Percentiles rank a stretch among this genome's conserved stretches.
Evolutionary conservation across 2,113 vertebrate genomes (phyloP).

Genomic region (Pseudopipra pipra): DNA sequence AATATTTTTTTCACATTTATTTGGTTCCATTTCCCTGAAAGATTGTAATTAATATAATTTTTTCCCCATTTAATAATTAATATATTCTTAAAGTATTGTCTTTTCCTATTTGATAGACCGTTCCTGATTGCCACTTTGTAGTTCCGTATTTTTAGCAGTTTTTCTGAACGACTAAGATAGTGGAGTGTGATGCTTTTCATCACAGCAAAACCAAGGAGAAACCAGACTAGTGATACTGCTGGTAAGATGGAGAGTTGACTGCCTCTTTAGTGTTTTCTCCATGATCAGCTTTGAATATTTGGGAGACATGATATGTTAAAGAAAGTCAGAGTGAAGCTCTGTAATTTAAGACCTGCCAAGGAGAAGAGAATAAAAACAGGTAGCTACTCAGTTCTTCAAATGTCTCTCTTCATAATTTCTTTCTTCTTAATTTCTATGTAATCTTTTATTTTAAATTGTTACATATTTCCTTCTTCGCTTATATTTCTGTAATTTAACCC

Average conservation of each 20-base stretch:
- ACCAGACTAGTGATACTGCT: background rate
- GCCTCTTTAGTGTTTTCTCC: background rate
- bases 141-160: background rate
- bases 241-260: background rate
- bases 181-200: background rate
- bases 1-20: background rate
- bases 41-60: background rate
- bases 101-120: background rate
- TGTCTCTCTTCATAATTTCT: background rate
- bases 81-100: background rate
- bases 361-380: accelerated
- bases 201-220: background rate
- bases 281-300: background rate
- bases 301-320: background rate
- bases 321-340: background rate
- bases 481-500: background rate
- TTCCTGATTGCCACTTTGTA: background rate
- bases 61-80: background rate
- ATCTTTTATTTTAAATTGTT: background rate
- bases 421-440: background rate
- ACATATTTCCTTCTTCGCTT: background rate
- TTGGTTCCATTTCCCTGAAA: background rate
- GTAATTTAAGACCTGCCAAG: background rate
- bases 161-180: background rate
- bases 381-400: background rate